These are phyloP conservation scores for Tiaroga cobitis DNA, from an alignment of 2,797 vertebrate genomes.

Conservation along the genomic window DNA sequence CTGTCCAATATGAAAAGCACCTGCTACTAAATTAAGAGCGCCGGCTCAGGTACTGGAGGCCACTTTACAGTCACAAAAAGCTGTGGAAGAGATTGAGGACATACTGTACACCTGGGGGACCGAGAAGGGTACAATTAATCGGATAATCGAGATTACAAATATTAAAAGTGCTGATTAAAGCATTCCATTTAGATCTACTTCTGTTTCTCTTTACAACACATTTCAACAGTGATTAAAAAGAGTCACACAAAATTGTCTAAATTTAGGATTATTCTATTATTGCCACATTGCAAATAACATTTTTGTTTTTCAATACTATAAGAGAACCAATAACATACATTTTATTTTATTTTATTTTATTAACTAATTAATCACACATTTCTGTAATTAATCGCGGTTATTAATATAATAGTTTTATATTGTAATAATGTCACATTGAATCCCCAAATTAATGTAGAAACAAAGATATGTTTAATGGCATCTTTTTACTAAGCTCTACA, in stretches of 20 bases:
- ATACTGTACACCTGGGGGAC: not conserved
- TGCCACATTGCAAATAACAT: not conserved
- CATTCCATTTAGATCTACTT: not conserved
- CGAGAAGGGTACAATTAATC: not conserved
- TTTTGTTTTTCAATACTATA: not conserved
- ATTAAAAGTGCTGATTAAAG: not conserved
- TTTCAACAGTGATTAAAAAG: not conserved
- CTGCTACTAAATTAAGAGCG: slow-evolving; percentile 71
- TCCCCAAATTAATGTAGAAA: not conserved
- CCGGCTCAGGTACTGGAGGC: not conserved
- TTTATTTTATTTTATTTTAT: not conserved
- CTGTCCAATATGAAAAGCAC: slow-evolving; percentile 79
- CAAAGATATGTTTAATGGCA: too few species aligned
- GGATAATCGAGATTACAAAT: not conserved
- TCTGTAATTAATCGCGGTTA: too few species aligned
- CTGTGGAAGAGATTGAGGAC: not conserved
- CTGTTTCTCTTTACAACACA: not conserved
- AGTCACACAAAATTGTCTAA: not conserved
- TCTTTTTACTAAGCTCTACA: too few species aligned
- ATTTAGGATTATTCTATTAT: not conserved
- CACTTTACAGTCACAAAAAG: not conserved
- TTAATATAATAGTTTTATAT: not conserved
- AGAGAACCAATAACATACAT: not conserved
- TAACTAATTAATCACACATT: not conserved
- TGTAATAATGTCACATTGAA: not conserved